Percentiles rank a stretch among this genome's conserved stretches.
Conservation (phyloP, 2,888 invertebrate species). For the Pimpla rufipes region DNA sequence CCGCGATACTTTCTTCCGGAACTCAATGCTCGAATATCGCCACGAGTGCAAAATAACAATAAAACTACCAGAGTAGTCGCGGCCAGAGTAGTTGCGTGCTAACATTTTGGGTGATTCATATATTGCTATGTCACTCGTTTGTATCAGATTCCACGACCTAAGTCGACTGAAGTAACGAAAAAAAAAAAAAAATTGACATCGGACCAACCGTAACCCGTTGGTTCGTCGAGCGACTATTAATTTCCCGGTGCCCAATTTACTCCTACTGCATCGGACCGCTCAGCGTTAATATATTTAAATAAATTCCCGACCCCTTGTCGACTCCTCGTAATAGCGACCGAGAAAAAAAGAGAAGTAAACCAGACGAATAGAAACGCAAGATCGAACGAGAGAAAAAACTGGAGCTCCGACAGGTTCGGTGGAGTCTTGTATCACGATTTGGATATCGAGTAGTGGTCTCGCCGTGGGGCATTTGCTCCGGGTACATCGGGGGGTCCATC, state of each 20-base stretch:
- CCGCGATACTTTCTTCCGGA: conserved; percentile 12
- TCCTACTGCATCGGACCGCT: neutral
- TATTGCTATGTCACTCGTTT: no score
- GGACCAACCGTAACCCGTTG: no score
- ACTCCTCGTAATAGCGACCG: neutral
- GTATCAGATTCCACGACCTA: no score
- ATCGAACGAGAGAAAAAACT: neutral
- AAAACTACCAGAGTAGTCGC: neutral
- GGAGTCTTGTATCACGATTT: conserved; percentile 67
- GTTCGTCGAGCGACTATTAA: neutral
- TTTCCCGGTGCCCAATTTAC: neutral
- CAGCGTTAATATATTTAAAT: neutral
- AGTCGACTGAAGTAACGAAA: no score
- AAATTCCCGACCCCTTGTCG: neutral
- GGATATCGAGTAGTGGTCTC: conserved; percentile 66
- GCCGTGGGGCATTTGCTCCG: conserved; percentile 63
- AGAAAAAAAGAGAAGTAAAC: neutral
- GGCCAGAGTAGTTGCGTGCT: no score
- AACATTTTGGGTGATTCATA: no score
- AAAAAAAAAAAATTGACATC: no score
- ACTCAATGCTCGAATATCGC: neutral
- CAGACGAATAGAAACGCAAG: neutral
- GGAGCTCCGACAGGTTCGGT: neutral
- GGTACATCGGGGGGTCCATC: neutral
- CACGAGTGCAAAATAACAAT: neutral